These are phyloP conservation scores for Ctenosaura bakeri DNA, from an alignment of 2,797 vertebrate species.

Conservation along the genomic window DNA sequence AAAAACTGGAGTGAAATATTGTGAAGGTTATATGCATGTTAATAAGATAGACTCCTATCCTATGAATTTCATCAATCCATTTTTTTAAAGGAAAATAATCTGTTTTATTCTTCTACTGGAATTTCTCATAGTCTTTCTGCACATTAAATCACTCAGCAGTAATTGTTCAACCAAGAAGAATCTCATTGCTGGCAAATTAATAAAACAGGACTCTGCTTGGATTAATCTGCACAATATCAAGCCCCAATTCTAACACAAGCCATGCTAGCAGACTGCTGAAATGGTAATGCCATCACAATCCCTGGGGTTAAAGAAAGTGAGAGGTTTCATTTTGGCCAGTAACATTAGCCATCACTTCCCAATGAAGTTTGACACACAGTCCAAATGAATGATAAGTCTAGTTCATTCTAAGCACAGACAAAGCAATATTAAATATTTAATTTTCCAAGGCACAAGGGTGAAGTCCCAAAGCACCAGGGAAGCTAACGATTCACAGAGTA, in stretches of 20 bases:
- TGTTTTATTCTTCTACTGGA: not conserved
- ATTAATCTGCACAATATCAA: constrained; percentile 82
- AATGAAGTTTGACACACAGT: constrained; percentile 69
- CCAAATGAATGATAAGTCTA: constrained; percentile 70
- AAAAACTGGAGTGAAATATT: not conserved
- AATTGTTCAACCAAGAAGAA: constrained; percentile 50
- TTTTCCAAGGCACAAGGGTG: constrained; percentile 69
- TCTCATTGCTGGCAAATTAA: constrained; percentile 60
- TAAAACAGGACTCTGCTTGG: constrained; percentile 69
- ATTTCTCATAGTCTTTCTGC: constrained; percentile 7
- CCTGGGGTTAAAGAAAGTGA: constrained; percentile 62
- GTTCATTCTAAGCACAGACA: constrained; percentile 72
- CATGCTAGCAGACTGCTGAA: constrained; percentile 75
- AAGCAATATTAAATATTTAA: constrained; percentile 80
- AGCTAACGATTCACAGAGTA: constrained; percentile 64
- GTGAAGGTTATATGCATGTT: not conserved
- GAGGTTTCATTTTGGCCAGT: constrained; percentile 72
- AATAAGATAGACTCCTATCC: not conserved
- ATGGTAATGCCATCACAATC: constrained; percentile 80
- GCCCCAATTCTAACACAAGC: constrained; percentile 81
- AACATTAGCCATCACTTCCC: constrained; percentile 74
- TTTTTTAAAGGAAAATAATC: constrained; percentile 42
- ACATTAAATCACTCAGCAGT: constrained; percentile 36
- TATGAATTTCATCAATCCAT: constrained; percentile 46
- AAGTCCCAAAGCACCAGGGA: constrained; percentile 65